Evolutionary conservation across 2,797 vertebrate genomes (phyloP).

Genomic region (Acanthurus leucopareius): DNA sequence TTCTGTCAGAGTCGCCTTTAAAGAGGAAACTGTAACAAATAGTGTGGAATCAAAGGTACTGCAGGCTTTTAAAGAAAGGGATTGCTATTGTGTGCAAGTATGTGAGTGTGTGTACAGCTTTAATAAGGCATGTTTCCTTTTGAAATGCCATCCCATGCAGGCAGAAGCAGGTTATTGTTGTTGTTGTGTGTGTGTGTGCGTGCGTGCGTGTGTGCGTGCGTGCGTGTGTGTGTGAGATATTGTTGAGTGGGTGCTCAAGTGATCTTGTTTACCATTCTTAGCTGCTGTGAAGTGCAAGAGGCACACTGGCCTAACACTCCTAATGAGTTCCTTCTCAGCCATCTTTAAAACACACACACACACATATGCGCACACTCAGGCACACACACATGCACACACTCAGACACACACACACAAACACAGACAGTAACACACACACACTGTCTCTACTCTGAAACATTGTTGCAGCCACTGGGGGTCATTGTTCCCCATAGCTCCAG

Average conservation of each 20-base stretch:
- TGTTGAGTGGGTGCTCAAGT: conserved; percentile 49
- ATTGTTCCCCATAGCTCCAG: conserved; percentile 72
- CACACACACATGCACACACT: conserved; percentile 16
- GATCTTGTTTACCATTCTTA: conserved; percentile 67
- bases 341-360: conserved; percentile 22
- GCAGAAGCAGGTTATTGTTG: conserved; percentile 16
- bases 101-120: conserved; percentile 27
- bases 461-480: conserved; percentile 79
- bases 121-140: conserved; percentile 54
- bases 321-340: conserved; percentile 69
- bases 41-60: conserved; percentile 15
- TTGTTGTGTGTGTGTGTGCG: background rate
- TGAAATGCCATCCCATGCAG: conserved; percentile 32
- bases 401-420: conserved; percentile 23
- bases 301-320: conserved; percentile 65
- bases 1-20: conserved; percentile 22
- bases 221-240: conserved; percentile 27
- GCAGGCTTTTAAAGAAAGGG: conserved; percentile 1
- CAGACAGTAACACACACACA: conserved; percentile 16
- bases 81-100: conserved; percentile 4
- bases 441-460: conserved; percentile 46
- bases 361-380: background rate
- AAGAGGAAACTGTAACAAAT: conserved; percentile 28
- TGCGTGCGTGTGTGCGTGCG: conserved; percentile 11
- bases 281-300: conserved; percentile 61